Base-by-base conservation (phyloP, 2,888 invertebrate species). In the Lithophane leautieri region DNA sequence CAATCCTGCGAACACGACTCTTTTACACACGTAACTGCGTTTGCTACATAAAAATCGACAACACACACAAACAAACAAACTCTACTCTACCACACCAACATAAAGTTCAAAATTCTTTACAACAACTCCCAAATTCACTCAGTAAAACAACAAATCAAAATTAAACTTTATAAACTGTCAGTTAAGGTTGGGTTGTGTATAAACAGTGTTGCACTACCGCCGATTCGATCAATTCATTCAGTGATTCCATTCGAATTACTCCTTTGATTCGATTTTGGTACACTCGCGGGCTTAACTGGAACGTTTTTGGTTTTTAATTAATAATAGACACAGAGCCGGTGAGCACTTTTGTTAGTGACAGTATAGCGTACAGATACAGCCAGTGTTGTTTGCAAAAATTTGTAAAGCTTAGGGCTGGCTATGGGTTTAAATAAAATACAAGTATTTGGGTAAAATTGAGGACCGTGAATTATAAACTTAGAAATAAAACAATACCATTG, bases 231-330 rank as follows among this genome's bases (percentile, higher is more conserved):
- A 90, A 90, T 89, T 89, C 88, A 90, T 90, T 89, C 88, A 82
- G 76, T 89, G 89, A 92, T 94, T 94, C 93, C 94, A 92, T 93
- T 91, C 91, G 93, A 94, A 93, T 94, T 91, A 92, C 90, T 93
- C 93, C 93, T 94, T 95, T 95, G 93, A 95, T 94, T 94, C 93
- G 90, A 93, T 94, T 93, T 90, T 85, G 90, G 89, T 90, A 88
- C 91, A 91, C 90, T 92, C 90, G 88, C 90, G 85, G 91, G 93
- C 90, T 94, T 93, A 93, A 93, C 93, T 89, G 90, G 86, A 89
- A 89, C 92, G 90, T 91, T 94, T 94, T 94, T 90, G 92, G 92
- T 91, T 94, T 95, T 95, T 93, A 95, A 95, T 95, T 95, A 95
- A 94, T 94, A 94, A 94, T 93, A 93, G 93, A 93, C 89, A 90